Base-by-base conservation (phyloP, 2,888 invertebrate genomes). In the Rhaphigaster nebulosa region DNA sequence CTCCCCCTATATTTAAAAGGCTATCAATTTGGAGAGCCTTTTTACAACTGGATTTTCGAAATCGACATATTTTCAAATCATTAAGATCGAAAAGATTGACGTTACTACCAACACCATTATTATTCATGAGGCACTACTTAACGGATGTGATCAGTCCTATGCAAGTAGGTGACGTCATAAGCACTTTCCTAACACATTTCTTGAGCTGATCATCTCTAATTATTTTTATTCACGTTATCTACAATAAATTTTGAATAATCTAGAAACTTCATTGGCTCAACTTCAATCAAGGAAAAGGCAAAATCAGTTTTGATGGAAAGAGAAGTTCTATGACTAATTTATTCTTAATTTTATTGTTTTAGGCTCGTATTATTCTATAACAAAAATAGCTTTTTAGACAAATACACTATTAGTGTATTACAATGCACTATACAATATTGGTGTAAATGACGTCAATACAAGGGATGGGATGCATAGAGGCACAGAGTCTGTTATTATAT, bases 51-150 rank as follows among this genome's bases (percentile, higher is more conserved):
- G n/a, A 60, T n/a, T n/a, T n/a, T n/a, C 3, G n/a, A 60, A n/a
- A 60, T n/a, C n/a, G n/a, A 60, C 8, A 26, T 60, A 26, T 60
- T 60, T 60, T 60, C 26, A 60, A 60, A 60, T n/a, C 60, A 60
- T 60, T 60, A 60, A n/a, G n/a, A 60, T 60, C 26, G 60, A 60
- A n/a, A 54, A 60, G 26, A n/a, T 60, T 60, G 60, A 60, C 60
- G 60, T 60, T 60, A 60, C n/a, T 60, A 60, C n/a, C 26, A 60
- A n/a, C 60, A 12, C n/a, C 60, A 60, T 60, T 60, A 60, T 12
- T 60, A 60, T 60, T 60, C 60, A 60, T 60, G 60, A 60, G 60
- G 60, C 60, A 60, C 60, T 60, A n/a, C n/a, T n/a, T 60, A 60
- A 60, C 60, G 60, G 60, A 60, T 60, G 60, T 60, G 60, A 60